Evolutionary conservation across 1,140 invertebrate species (phyloP), one percentile per base, ranked within the genome.

Genomic region (Spodoptera litura): DNA sequence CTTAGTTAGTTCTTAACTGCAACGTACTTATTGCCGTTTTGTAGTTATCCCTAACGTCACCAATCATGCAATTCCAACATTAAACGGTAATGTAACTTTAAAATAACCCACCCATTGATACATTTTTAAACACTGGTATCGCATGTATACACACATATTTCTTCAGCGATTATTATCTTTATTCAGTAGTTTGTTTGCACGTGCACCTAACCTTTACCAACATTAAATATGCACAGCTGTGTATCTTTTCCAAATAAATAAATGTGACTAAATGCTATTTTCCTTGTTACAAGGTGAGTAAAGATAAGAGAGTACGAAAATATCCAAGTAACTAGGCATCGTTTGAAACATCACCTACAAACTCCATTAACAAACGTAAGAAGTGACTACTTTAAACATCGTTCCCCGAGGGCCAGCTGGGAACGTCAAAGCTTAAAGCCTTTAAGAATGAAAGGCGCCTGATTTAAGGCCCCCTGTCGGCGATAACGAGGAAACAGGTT

Each of bases 401-500:
- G 62, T 44, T 68, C 75, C 75, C 75, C 31, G 13, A 20, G 64
- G 75, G 49, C 31, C 35, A n/a, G 44, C 73, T 76, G 27, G 25
- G 58, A 51, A 76, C 66, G 77, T 72, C 75, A 78, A 44, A 25
- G 38, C 68, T 72, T 80, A 86, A 85, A 84, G 81, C 84, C 83
- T 86, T 83, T 86, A 87, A 87, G 87, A 89, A 89, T 85, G 89
- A 85, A 85, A 87, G 82, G 83, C 83, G 82, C 74, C 88, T 91
- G 88, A 91, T 91, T 91, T 89, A 92, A 81, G 75, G 83, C 84
- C 84, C 83, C 85, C 81, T 79, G 80, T 79, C 78, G 82, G 80
- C 87, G 91, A 93, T 93, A 93, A 89, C 89, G 87, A 80, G 85
- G 82, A 89, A 87, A 86, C 87, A 86, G 85, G 83, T 85, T 78